These are phyloP conservation scores for Hydrolagus colliei DNA, from an alignment of 2,797 vertebrate species.

Conservation along the genomic window DNA sequence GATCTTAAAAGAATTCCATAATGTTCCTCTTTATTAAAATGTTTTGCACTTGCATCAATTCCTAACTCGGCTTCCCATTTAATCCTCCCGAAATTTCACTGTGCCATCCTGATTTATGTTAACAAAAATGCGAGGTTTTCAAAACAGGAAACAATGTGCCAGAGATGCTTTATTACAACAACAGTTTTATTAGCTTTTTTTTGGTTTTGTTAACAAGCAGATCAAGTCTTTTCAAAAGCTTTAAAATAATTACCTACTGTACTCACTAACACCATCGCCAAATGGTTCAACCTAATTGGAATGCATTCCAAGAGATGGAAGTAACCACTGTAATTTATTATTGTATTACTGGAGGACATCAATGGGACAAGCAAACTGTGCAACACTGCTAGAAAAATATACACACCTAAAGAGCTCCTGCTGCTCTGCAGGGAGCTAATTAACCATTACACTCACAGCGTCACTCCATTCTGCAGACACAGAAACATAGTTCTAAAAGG, in stretches of 20 bases:
- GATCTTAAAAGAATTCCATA: no score
- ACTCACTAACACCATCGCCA: constrained; percentile 40
- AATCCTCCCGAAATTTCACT: no score
- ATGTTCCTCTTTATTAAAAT: no score
- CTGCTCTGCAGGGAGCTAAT: constrained; percentile 58
- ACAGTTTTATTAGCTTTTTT: constrained; percentile 57
- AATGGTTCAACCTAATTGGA: constrained; percentile 50
- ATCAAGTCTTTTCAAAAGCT: constrained; percentile 52
- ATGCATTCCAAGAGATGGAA: constrained; percentile 49
- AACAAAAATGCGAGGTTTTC: not conserved
- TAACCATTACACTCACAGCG: constrained; percentile 47
- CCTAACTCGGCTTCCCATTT: no score
- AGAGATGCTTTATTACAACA: constrained; percentile 43
- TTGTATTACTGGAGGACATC: constrained; percentile 52
- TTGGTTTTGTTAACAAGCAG: constrained; percentile 49
- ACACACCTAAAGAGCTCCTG: constrained; percentile 34
- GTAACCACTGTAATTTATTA: constrained; percentile 40
- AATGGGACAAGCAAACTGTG: constrained; percentile 38
- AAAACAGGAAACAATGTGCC: not conserved
- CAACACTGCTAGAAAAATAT: constrained; percentile 44
- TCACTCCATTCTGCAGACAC: constrained; percentile 43
- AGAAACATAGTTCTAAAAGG: constrained; percentile 47
- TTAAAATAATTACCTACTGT: constrained; percentile 41
- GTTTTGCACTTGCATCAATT: no score
- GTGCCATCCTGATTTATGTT: no score